These are phyloP conservation scores for Nasonovia ribisnigri DNA, from an alignment of 2,888 invertebrate species.

Conservation along the genomic window DNA sequence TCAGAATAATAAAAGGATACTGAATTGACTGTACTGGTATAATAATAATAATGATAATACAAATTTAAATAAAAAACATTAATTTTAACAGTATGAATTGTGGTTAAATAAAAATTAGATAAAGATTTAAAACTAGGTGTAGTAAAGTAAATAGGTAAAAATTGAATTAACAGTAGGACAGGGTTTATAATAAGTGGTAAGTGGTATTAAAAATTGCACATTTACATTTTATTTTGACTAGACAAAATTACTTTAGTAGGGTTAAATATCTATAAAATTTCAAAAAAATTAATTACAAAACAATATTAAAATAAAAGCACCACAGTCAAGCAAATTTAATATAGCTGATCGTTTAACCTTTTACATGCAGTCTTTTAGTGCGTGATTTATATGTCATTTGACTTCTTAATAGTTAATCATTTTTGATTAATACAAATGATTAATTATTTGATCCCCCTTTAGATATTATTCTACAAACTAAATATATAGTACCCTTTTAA, in stretches of 20 bases:
- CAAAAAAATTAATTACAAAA: slow-evolving; percentile 31
- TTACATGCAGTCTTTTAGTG: slow-evolving; percentile 52
- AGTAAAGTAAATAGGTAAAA: slow-evolving; percentile 25
- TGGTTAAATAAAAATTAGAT: slow-evolving; percentile 14
- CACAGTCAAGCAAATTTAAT: slow-evolving; percentile 47
- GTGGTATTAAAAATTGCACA: slow-evolving; percentile 44
- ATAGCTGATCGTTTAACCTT: slow-evolving; percentile 29
- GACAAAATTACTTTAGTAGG: slow-evolving; percentile 56
- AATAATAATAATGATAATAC: neutral
- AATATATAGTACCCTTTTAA: slow-evolving; percentile 51
- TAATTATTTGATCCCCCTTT: slow-evolving; percentile 53
- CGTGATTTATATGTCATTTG: slow-evolving; percentile 43
- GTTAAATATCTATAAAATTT: slow-evolving; percentile 38
- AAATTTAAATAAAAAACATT: neutral
- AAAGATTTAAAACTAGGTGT: slow-evolving; percentile 9
- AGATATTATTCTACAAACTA: slow-evolving; percentile 44
- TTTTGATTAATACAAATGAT: slow-evolving; percentile 55
- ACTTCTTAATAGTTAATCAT: slow-evolving; percentile 43
- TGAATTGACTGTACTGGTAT: neutral
- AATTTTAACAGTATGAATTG: neutral
- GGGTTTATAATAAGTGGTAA: slow-evolving; percentile 17
- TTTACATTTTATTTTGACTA: slow-evolving; percentile 48
- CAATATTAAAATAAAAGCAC: slow-evolving; percentile 39
- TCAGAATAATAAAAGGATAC: neutral
- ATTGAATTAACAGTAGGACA: slow-evolving; percentile 3